Evolutionary conservation across 2,113 vertebrate species (phyloP).

Genomic region (Clupea harengus): DNA sequence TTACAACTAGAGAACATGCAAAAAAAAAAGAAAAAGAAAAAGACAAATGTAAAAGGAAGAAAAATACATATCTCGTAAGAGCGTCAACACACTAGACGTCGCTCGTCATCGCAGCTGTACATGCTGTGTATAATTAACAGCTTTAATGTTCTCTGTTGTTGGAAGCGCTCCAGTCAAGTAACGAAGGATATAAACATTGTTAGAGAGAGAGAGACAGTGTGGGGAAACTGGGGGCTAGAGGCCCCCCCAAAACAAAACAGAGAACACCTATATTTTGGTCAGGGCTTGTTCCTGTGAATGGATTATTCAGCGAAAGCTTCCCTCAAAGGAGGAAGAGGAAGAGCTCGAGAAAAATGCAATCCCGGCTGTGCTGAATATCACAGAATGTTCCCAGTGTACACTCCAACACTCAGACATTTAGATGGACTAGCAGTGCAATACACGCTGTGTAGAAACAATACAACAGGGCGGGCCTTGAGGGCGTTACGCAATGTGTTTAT

Average conservation of each 20-base stretch:
- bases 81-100: not conserved
- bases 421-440: not conserved
- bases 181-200: constrained; percentile 1
- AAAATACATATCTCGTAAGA: not conserved
- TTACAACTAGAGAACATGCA: constrained; percentile 26
- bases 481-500: constrained; percentile 43
- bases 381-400: not conserved
- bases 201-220: not conserved
- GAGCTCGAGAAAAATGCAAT: not conserved
- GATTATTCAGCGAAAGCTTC: not conserved
- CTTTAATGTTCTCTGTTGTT: not conserved
- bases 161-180: not conserved
- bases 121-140: not conserved
- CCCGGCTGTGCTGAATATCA: not conserved
- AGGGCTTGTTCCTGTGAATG: not conserved
- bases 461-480: constrained; percentile 18
- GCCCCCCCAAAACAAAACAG: not conserved
- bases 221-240: not conserved
- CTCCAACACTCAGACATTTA: not conserved
- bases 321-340: not conserved
- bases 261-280: not conserved
- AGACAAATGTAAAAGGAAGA: not conserved
- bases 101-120: not conserved
- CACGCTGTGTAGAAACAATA: not conserved
- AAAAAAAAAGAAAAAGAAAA: constrained; percentile 32